A percentile compares a stretch with the other conserved stretches of the same genome.
These are phyloP conservation scores for Dissostichus mawsoni DNA, from an alignment of 2,113 vertebrate genomes.

Conservation along the genomic window DNA sequence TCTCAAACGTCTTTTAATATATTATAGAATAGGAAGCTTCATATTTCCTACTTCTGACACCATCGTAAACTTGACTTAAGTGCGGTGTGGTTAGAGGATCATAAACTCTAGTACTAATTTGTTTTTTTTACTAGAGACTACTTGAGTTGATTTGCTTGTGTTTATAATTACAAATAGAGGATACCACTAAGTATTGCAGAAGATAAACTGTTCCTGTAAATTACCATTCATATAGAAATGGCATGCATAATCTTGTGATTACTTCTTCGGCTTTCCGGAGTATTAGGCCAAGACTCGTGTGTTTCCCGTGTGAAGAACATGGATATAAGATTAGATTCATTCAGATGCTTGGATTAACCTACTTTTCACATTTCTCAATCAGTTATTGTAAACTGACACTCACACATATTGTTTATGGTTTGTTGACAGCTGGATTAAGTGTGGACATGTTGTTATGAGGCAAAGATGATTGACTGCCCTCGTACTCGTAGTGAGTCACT, in stretches of 20 bases:
- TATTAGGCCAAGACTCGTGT: not conserved
- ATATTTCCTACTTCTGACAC: slow-evolving; percentile 1
- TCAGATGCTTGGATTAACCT: not conserved
- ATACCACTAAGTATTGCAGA: not conserved
- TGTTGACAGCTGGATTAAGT: slow-evolving; percentile 21
- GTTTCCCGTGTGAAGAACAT: not conserved
- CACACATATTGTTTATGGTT: not conserved
- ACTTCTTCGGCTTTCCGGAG: not conserved
- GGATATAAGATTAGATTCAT: slow-evolving; percentile 15
- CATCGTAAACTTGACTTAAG: not conserved
- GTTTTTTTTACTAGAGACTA: not conserved
- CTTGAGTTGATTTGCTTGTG: not conserved
- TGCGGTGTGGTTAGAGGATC: slow-evolving; percentile 8
- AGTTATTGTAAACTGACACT: not conserved
- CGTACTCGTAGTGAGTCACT: slow-evolving; percentile 2
- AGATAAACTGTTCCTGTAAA: not conserved
- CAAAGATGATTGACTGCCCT: slow-evolving; percentile 20
- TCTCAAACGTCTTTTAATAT: not conserved
- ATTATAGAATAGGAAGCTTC: not conserved
- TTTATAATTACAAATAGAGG: slow-evolving; percentile 5
- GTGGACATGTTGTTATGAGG: slow-evolving; percentile 10
- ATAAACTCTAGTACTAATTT: slow-evolving; percentile 17
- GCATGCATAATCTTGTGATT: slow-evolving; percentile 2
- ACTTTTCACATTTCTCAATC: not conserved
- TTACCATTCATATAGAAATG: not conserved